Conservation (phyloP, 2,888 invertebrate species). For the Hydroisotoma schaefferi region DNA sequence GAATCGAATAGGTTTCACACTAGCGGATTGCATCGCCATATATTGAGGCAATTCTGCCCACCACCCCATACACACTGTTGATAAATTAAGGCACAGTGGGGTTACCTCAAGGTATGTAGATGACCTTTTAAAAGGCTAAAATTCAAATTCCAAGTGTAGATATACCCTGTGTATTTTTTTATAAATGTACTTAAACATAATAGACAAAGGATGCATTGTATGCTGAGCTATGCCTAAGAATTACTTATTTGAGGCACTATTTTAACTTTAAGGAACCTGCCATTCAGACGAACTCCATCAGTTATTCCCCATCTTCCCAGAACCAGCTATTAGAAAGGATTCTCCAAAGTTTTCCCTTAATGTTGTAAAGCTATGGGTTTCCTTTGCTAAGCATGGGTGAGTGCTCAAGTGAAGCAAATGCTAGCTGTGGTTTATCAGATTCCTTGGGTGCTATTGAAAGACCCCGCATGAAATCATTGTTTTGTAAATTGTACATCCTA, state of each 20-base stretch:
- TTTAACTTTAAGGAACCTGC: conserved; percentile 16
- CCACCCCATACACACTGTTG: too few species aligned
- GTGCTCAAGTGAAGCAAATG: neutral
- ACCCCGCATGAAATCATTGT: too few species aligned
- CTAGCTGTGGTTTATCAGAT: neutral
- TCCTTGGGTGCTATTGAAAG: neutral
- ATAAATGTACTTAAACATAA: neutral
- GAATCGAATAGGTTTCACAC: too few species aligned
- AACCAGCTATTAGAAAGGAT: conserved; percentile 15
- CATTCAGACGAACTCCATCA: conserved; percentile 31
- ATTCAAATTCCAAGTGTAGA: neutral
- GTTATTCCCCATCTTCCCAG: conserved; percentile 19
- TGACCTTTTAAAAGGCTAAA: too few species aligned
- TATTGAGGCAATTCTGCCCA: too few species aligned
- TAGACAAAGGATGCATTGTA: neutral
- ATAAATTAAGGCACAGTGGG: too few species aligned
- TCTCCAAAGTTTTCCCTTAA: conserved; percentile 33
- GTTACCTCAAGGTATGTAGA: too few species aligned
- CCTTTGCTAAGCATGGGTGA: conserved; percentile 32
- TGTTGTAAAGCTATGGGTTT: conserved; percentile 25
- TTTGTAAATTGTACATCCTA: too few species aligned
- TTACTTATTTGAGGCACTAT: neutral
- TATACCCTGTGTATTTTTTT: neutral
- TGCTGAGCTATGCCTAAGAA: neutral
- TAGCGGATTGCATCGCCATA: too few species aligned